phyloP scores from a whole-genome alignment of 2,888 invertebrate genomes.

The Adelphocoris suturalis region DNA sequence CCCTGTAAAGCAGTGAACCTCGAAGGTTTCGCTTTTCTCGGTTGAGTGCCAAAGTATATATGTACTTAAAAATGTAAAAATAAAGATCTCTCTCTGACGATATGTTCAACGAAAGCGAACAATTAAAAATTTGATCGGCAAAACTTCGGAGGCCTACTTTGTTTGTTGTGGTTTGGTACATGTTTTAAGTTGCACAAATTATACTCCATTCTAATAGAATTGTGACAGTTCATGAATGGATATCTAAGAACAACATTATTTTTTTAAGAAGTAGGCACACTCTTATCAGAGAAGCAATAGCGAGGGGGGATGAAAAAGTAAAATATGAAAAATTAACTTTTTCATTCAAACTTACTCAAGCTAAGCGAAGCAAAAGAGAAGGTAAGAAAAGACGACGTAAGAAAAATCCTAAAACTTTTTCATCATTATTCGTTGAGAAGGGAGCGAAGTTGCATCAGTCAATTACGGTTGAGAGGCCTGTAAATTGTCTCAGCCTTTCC shows the following conservation, averaged over 20 bases:
- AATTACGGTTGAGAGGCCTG: slow-evolving; percentile 20
- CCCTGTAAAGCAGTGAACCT: too few relatives aligned
- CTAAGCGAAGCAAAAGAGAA: neutral
- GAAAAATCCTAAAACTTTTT: slow-evolving; percentile 17
- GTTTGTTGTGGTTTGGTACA: too few relatives aligned
- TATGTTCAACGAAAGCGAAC: too few relatives aligned
- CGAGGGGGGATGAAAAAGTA: neutral
- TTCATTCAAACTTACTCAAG: neutral
- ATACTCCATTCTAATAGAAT: too few relatives aligned
- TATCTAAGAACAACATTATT: neutral
- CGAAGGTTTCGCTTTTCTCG: too few relatives aligned
- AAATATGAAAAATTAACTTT: slow-evolving; percentile 21
- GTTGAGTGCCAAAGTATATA: too few relatives aligned
- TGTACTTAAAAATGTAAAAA: too few relatives aligned
- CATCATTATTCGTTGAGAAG: neutral
- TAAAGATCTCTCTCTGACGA: too few relatives aligned
- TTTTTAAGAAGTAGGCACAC: neutral
- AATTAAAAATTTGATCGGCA: too few relatives aligned
- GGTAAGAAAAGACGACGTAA: neutral
- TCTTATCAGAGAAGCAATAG: neutral
- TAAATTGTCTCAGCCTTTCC: slow-evolving; percentile 6
- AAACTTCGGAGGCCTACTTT: too few relatives aligned
- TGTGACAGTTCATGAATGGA: neutral
- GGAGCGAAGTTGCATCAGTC: slow-evolving; percentile 14
- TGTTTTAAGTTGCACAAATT: too few relatives aligned